These are phyloP conservation scores for Patiria miniata DNA, from an alignment of 35 echinoderm and acorn worm species.

Conservation along the genomic window DNA sequence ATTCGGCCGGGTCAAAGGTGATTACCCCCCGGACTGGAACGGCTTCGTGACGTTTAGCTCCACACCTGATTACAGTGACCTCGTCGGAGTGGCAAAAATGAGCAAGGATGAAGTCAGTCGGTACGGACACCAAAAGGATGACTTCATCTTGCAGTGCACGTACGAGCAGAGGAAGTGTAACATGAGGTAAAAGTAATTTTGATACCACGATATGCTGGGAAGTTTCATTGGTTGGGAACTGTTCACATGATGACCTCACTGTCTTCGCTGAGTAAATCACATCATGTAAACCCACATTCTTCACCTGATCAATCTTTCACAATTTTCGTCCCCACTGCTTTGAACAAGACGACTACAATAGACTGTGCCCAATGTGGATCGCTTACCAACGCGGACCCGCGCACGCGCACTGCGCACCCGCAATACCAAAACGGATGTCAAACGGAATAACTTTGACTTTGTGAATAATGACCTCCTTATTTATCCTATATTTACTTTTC, in stretches of 20 bases:
- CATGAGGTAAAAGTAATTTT: conserved; percentile 20
- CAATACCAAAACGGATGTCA: no score
- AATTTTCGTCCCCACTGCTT: neutral
- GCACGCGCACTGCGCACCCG: no score
- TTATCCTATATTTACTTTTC: no score
- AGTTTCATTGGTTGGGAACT: no score
- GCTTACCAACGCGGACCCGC: no score
- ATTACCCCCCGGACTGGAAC: conserved; percentile 40
- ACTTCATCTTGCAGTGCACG: conserved; percentile 69
- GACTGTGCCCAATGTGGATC: no score
- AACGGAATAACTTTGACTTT: no score
- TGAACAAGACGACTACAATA: no score
- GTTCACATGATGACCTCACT: no score
- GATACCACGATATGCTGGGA: no score
- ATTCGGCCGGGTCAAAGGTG: conserved; percentile 37
- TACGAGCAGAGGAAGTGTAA: conserved; percentile 52
- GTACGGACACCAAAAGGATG: conserved; percentile 63
- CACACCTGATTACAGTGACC: conserved; percentile 43
- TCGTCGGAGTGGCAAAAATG: conserved; percentile 32
- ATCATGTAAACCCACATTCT: neutral
- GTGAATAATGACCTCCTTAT: no score
- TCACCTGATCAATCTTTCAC: neutral
- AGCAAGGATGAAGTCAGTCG: conserved; percentile 30
- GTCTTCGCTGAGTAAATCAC: no score
- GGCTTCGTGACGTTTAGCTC: conserved; percentile 42